phyloP scores from a whole-genome alignment of 2,113 vertebrate species.

The Equus quagga region DNA sequence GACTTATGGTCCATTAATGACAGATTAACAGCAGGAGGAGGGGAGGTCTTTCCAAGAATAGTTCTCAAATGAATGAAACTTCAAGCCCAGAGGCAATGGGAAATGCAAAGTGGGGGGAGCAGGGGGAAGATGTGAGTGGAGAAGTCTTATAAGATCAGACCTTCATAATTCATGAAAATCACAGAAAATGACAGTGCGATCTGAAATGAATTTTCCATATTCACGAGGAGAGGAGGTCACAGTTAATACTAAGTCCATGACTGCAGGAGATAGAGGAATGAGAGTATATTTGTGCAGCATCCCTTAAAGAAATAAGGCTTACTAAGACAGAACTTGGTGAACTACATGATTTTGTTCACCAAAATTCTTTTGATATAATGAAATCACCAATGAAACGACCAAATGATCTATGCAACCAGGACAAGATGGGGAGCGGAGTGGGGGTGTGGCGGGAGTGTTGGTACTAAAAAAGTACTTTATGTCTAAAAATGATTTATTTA shows the following conservation, averaged over 20 bases:
- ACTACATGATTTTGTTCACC: background rate
- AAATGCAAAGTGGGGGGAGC: slow-evolving; percentile 48
- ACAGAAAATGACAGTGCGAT: background rate
- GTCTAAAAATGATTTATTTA: slow-evolving; percentile 13
- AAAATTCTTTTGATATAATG: background rate
- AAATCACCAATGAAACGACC: background rate
- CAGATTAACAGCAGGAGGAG: slow-evolving; percentile 80
- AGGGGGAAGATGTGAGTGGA: slow-evolving; percentile 2
- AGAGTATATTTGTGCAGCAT: background rate
- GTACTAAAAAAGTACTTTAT: background rate
- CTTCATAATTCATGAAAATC: slow-evolving; percentile 25
- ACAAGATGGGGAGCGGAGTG: too few relatives aligned
- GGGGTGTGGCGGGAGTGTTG: fast-evolving
- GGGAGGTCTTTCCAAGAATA: slow-evolving; percentile 65
- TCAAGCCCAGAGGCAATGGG: slow-evolving; percentile 51
- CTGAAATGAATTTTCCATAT: slow-evolving; percentile 57
- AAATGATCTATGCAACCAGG: background rate
- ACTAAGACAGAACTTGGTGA: background rate
- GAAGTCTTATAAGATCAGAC: slow-evolving; percentile 23
- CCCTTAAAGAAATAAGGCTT: background rate
- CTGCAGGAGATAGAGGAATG: background rate
- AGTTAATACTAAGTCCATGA: background rate
- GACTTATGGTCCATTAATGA: slow-evolving; percentile 80
- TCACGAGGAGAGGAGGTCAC: background rate
- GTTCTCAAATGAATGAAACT: slow-evolving; percentile 64